These are phyloP conservation scores for Mythimna loreyi DNA, from an alignment of 2,888 invertebrate species.

Conservation along the genomic window DNA sequence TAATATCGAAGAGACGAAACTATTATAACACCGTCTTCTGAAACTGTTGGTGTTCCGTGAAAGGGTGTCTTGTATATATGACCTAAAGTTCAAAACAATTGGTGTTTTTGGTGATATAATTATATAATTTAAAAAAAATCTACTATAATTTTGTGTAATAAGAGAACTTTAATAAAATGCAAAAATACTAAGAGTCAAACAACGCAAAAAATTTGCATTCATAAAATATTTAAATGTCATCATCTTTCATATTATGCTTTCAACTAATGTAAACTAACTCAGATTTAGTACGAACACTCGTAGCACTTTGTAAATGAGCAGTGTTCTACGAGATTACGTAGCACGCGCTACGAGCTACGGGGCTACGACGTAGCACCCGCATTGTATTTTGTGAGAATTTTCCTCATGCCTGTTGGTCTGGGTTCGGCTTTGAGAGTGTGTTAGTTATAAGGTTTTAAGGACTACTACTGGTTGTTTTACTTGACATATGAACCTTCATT, in stretches of 20 bases:
- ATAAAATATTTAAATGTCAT: conserved; percentile 1
- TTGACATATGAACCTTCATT: too few species aligned
- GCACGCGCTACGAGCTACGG: conserved; percentile 54
- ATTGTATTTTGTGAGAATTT: conserved; percentile 22
- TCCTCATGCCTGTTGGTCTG: conserved; percentile 1
- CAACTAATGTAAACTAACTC: conserved; percentile 21
- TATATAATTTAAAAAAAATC: too few species aligned
- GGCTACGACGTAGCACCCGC: conserved; percentile 56
- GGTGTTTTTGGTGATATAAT: too few species aligned
- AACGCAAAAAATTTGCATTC: background rate
- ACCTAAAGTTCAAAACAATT: too few species aligned
- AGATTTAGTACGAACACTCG: conserved; percentile 30
- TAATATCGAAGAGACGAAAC: too few species aligned
- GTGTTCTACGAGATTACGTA: conserved; percentile 39
- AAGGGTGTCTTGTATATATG: too few species aligned
- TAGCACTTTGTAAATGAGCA: conserved; percentile 50
- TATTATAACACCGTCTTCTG: too few species aligned
- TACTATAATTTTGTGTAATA: too few species aligned
- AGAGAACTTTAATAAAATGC: background rate
- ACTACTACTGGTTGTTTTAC: background rate
- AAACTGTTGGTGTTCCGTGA: too few species aligned
- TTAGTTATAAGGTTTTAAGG: too few species aligned
- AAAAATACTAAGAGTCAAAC: background rate
- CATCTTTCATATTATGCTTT: conserved; percentile 4
- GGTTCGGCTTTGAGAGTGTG: background rate